phyloP scores from a whole-genome alignment of 2,888 invertebrate species.

The Celastrina argiolus region DNA sequence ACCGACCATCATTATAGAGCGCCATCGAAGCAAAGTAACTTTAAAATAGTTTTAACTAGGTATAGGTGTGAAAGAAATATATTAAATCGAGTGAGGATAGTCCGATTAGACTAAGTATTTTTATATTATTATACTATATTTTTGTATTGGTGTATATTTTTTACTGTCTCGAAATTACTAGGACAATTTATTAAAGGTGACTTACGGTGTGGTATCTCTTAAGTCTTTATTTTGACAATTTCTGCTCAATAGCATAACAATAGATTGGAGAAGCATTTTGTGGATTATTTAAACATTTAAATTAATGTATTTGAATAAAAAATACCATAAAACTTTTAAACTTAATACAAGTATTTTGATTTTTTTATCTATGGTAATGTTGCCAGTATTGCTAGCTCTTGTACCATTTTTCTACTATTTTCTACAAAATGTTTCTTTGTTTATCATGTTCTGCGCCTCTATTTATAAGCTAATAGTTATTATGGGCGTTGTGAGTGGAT shows the following conservation, averaged over 20 bases:
- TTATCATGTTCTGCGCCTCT: conserved; percentile 13
- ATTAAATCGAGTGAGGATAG: conserved; percentile 23
- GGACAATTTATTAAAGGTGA: conserved; percentile 18
- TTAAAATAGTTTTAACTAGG: conserved; percentile 20
- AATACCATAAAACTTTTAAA: neutral
- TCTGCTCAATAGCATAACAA: conserved; percentile 18
- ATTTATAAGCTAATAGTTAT: conserved; percentile 17
- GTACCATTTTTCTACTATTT: conserved; percentile 16
- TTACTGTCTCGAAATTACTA: conserved; percentile 16
- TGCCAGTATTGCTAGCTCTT: conserved; percentile 1
- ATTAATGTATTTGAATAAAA: neutral
- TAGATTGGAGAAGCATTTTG: neutral
- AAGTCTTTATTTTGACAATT: conserved; percentile 3
- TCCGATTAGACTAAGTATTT: conserved; percentile 22
- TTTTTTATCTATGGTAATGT: neutral
- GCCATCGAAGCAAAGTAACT: conserved; percentile 20
- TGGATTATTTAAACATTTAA: neutral
- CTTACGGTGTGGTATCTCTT: conserved; percentile 19
- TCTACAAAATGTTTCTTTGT: conserved; percentile 15
- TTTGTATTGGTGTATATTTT: conserved; percentile 14
- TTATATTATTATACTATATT: conserved; percentile 21
- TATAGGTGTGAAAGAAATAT: conserved; percentile 20
- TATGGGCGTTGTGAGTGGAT: conserved; percentile 36
- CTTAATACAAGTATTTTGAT: neutral
- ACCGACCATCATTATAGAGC: conserved; percentile 16